phyloP scores from a whole-genome alignment of 2,797 vertebrate genomes.

The Eulemur coronatus region DNA sequence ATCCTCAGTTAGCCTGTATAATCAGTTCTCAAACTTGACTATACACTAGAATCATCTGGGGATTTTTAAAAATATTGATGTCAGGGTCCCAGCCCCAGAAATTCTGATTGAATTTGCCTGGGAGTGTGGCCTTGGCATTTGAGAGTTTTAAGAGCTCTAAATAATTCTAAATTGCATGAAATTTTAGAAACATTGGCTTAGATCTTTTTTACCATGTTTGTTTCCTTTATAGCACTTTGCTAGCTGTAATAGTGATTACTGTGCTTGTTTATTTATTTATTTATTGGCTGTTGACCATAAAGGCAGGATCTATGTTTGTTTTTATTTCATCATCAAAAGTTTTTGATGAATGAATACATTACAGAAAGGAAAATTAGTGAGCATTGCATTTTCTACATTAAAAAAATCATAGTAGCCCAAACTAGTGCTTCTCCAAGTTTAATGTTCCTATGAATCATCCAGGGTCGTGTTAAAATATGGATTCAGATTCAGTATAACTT shows the following conservation, averaged over 20 bases:
- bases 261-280: background rate
- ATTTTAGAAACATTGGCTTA: background rate
- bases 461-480: background rate
- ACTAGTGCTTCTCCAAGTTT: background rate
- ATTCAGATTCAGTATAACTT: background rate
- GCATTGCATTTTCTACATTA: background rate
- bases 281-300: background rate
- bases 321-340: background rate
- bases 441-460: background rate
- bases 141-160: background rate
- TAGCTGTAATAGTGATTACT: background rate
- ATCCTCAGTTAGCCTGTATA: background rate
- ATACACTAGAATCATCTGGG: background rate
- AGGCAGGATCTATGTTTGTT: background rate
- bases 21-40: background rate
- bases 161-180: background rate
- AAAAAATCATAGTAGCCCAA: background rate
- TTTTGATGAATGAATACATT: background rate
- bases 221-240: background rate
- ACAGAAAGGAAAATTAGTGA: background rate
- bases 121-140: background rate
- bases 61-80: background rate
- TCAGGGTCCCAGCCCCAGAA: background rate
- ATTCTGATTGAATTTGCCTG: background rate
- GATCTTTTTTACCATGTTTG: background rate